Base-by-base conservation (phyloP, 2,113 vertebrate genomes). In the Natator depressus region DNA sequence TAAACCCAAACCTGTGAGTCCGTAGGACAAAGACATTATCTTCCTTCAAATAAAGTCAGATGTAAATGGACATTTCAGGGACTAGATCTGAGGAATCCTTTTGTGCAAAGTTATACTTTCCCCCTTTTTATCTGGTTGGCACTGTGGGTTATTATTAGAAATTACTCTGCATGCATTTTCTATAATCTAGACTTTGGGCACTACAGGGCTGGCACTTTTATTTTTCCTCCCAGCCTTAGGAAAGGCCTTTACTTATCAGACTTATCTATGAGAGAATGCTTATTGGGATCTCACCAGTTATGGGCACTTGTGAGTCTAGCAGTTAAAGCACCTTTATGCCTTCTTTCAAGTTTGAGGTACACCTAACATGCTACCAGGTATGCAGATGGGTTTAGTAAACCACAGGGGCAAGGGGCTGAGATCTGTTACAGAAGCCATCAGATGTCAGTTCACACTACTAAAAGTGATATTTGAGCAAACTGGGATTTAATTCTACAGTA, bases 391-490 rank as follows among this genome's bases (percentile, higher is more conserved):
- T 97, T 97, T 96, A 93, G 91, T 51, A 97, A 96, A 95, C 89
- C 91, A 91, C 87, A 94, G 92, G 79, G 82, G 91, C 89, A 93
- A 97, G 93, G 93, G 93, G 91, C 94, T 96, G 87, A 79, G 90
- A 42, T 95, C 9, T 95, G 91, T 85, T 95, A 38, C 92, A 95
- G 93, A 93, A 97, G 94, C 84, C 81, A 91, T 96, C 96, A 96
- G 89, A 96, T 97, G 94, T 95, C 95, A 95, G 97, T 97, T 97
- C 93, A 96, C 95, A 84, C 75, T 95, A 96, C 94, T 81, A 92
- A 93, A 95, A 87, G 84, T 80, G 85, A 76, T 46, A 46, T 91
- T 93, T 92, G 94, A 94, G 90, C 83, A 92, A 96, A 97, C 94
- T 78, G 89, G 62, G 91, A 95, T 96, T 96, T 88, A 95, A 80